phyloP scores from a whole-genome alignment of 2,113 vertebrate species.

The Platysternon megacephalum region DNA sequence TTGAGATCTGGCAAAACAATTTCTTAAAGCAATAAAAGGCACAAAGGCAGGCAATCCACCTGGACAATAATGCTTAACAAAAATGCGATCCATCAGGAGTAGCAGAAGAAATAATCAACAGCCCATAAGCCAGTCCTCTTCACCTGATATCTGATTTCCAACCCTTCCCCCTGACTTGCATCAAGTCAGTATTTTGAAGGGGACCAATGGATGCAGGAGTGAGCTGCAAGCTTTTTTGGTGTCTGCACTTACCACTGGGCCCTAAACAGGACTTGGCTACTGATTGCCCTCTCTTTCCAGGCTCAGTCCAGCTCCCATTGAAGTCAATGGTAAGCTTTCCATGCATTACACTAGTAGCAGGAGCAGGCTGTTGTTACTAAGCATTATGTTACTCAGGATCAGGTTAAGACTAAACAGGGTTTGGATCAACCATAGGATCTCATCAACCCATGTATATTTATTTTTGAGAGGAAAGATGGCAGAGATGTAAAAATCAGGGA shows the following conservation, averaged over 20 bases:
- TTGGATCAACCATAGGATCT: background rate
- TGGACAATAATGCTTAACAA: slow-evolving; percentile 41
- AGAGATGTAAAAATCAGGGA: slow-evolving; percentile 22
- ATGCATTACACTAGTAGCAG: background rate
- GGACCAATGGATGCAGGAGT: background rate
- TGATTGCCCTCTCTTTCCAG: background rate
- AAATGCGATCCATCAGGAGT: slow-evolving; percentile 32
- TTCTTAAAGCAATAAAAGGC: slow-evolving; percentile 36
- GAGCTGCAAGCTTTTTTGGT: background rate
- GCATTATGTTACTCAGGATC: background rate
- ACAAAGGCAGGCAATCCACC: slow-evolving; percentile 52
- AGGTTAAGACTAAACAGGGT: slow-evolving; percentile 6
- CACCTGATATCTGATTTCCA: slow-evolving; percentile 17
- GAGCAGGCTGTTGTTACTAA: background rate
- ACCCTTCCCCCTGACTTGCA: slow-evolving; percentile 17
- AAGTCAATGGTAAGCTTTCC: background rate
- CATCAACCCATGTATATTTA: rapidly evolving
- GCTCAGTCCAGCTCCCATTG: background rate
- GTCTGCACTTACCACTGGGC: background rate
- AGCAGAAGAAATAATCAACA: slow-evolving; percentile 42
- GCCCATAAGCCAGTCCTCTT: slow-evolving; percentile 14
- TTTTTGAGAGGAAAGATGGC: background rate
- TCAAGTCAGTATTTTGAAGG: background rate
- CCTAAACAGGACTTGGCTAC: slow-evolving; percentile 22
- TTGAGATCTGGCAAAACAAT: slow-evolving; percentile 66